Conservation (phyloP, 2,113 vertebrate species). For the Arothron firmamentum region DNA sequence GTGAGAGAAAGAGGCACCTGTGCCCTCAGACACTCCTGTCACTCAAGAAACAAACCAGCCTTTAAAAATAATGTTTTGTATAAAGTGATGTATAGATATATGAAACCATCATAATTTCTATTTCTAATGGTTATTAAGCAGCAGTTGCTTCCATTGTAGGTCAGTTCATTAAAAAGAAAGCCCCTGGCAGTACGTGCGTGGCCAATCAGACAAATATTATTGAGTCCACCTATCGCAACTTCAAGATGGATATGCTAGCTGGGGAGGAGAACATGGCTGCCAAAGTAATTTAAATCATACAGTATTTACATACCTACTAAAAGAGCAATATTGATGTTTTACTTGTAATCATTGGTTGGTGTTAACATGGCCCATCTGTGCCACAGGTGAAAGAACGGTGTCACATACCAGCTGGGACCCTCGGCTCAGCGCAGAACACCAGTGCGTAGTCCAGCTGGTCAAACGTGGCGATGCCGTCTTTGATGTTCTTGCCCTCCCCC, state of each 20-base stretch:
- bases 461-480: slow-evolving; percentile 80
- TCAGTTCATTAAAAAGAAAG: slow-evolving; percentile 96
- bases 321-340: neutral
- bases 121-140: neutral
- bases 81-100: too few relatives aligned
- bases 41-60: too few relatives aligned
- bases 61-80: too few relatives aligned
- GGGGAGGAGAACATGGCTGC: slow-evolving; percentile 90
- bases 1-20: slow-evolving; percentile 67
- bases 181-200: slow-evolving; percentile 87
- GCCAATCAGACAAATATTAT: slow-evolving; percentile 93
- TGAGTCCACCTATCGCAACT: slow-evolving; percentile 89
- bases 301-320: neutral
- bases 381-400: slow-evolving; percentile 86
- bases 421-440: slow-evolving; percentile 89
- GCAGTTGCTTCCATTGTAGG: slow-evolving; percentile 67
- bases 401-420: slow-evolving; percentile 91
- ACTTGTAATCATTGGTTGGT: too few relatives aligned
- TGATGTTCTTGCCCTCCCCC: slow-evolving; percentile 92
- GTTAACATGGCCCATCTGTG: too few relatives aligned
- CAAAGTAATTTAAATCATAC: slow-evolving; percentile 71
- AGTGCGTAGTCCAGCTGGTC: slow-evolving; percentile 80
- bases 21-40: too few relatives aligned
- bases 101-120: too few relatives aligned
- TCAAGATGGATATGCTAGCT: slow-evolving; percentile 92